Evolutionary conservation across 2,113 vertebrate genomes (phyloP).

Genomic region (Corythornis cristatus): DNA sequence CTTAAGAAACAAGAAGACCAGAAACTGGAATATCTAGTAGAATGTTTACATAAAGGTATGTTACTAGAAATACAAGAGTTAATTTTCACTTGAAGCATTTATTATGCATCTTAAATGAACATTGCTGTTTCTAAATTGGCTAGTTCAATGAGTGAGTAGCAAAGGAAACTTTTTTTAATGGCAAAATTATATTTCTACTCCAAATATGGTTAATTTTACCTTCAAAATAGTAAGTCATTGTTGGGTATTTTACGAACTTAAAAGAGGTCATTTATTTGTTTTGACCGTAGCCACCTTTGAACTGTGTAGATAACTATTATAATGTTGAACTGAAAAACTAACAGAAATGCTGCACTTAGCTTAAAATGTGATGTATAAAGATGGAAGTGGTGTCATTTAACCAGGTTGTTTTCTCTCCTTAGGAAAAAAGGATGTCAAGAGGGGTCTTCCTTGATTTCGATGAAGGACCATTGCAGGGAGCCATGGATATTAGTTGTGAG

Average conservation of each 20-base stretch:
- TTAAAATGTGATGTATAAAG: not conserved
- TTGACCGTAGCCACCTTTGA: not conserved
- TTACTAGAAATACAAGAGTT: not conserved
- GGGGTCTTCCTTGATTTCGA: conserved; percentile 9
- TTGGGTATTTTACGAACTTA: not conserved
- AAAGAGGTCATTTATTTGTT: not conserved
- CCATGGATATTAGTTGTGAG: conserved; percentile 51
- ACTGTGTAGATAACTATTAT: not conserved
- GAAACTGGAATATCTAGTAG: not conserved
- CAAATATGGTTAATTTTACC: not conserved
- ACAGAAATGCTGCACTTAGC: not conserved
- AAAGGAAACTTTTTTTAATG: not conserved
- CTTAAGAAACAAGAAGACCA: conserved; percentile 35
- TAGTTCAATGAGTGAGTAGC: not conserved
- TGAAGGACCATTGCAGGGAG: conserved; percentile 47
- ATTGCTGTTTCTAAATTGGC: not conserved
- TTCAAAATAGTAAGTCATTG: not conserved
- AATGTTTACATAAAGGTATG: not conserved
- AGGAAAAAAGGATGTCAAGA: conserved; percentile 41
- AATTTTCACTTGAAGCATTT: not conserved
- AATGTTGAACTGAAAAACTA: not conserved
- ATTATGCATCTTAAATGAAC: not conserved
- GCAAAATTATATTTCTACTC: not conserved
- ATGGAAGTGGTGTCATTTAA: not conserved
- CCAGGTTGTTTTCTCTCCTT: not conserved